Percentiles rank a stretch among this genome's conserved stretches.
Conservation (phyloP, 1,140 invertebrate species). For the Calosoma granatense region DNA sequence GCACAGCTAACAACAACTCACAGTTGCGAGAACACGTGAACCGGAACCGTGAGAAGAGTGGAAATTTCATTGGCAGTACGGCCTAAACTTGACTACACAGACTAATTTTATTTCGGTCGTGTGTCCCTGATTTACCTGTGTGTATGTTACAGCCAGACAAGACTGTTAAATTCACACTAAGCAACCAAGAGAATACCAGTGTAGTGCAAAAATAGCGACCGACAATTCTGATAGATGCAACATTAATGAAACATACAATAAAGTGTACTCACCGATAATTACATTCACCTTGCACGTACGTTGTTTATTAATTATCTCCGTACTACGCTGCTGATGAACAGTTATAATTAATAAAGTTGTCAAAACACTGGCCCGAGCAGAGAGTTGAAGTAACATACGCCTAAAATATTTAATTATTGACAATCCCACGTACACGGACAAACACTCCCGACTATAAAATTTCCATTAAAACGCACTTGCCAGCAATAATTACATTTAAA, state of each 20-base stretch:
- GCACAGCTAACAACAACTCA: not conserved
- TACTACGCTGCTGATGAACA: not conserved
- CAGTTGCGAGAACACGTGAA: too few species aligned
- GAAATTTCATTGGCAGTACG: not conserved
- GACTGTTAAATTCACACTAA: too few species aligned
- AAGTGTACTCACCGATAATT: not conserved
- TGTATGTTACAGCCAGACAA: too few species aligned
- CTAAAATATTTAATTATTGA: not conserved
- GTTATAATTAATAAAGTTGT: not conserved
- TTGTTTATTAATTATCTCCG: not conserved
- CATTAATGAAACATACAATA: not conserved
- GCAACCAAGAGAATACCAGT: too few species aligned
- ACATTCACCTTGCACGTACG: not conserved
- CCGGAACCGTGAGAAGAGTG: not conserved
- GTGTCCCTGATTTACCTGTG: not conserved
- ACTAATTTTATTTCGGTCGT: not conserved
- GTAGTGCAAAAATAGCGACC: too few species aligned
- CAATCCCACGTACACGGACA: not conserved
- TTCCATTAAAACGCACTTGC: not conserved
- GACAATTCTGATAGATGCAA: too few species aligned
- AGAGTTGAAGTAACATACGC: too few species aligned
- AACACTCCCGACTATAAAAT: not conserved
- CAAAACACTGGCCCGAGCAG: too few species aligned
- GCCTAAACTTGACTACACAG: not conserved
- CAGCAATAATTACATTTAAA: not conserved